A percentile compares a stretch with the other conserved stretches of the same genome.
These are phyloP conservation scores for Acrobasis repandana DNA, from an alignment of 2,888 invertebrate species.

Conservation along the genomic window DNA sequence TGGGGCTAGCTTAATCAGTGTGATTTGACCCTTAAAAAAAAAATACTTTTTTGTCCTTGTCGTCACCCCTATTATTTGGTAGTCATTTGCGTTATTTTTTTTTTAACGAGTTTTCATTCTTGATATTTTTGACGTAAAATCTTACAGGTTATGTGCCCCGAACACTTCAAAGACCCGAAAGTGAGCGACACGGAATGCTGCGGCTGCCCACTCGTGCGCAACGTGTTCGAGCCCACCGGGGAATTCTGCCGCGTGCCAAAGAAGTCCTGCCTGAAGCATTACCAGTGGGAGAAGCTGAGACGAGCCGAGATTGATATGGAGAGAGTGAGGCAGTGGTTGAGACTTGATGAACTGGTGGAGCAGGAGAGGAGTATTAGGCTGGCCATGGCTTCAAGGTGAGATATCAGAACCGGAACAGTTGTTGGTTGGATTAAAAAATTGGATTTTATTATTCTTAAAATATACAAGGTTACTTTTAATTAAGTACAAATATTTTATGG, in stretches of 20 bases:
- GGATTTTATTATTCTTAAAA: too few relatives aligned
- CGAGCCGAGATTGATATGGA: slow-evolving; percentile 98
- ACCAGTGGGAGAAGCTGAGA: slow-evolving; percentile 97
- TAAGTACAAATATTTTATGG: too few relatives aligned
- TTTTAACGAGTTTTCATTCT: too few relatives aligned
- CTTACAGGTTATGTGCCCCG: slow-evolving; percentile 92
- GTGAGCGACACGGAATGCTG: slow-evolving; percentile 94
- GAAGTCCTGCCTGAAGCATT: slow-evolving; percentile 95
- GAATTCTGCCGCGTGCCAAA: slow-evolving; percentile 94
- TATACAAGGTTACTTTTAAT: too few relatives aligned
- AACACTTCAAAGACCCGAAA: slow-evolving; percentile 97
- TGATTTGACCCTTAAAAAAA: too few relatives aligned
- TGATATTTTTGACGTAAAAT: too few relatives aligned
- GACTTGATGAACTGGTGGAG: slow-evolving; percentile 96
- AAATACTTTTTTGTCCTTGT: too few relatives aligned
- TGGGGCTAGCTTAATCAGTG: too few relatives aligned
- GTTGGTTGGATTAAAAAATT: not conserved
- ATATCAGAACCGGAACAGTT: not conserved
- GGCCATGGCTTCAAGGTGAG: slow-evolving; percentile 82
- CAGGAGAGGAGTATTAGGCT: slow-evolving; percentile 94
- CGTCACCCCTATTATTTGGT: too few relatives aligned
- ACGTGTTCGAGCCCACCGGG: slow-evolving; percentile 92
- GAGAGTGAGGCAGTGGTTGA: slow-evolving; percentile 94
- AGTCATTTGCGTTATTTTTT: too few relatives aligned
- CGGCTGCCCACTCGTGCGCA: slow-evolving; percentile 94